These are phyloP conservation scores for Allophyes oxyacanthae DNA, from an alignment of 2,888 invertebrate species.

Conservation along the genomic window DNA sequence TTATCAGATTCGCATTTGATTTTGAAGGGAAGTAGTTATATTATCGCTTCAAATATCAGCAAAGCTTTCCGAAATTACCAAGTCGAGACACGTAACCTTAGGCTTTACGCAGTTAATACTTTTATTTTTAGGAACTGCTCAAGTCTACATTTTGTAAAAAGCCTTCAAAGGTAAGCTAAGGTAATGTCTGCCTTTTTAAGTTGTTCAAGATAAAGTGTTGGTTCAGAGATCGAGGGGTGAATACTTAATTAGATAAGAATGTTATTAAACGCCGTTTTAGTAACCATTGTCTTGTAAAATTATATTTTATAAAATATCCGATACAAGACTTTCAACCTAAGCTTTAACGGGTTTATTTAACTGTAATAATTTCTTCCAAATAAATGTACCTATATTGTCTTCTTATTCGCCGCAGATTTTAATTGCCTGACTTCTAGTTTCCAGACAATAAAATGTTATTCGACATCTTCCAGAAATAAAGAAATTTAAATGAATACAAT, in stretches of 20 bases:
- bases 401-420: too few relatives aligned
- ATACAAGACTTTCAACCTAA: neutral
- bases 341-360: neutral
- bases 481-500: too few relatives aligned
- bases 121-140: constrained; percentile 3
- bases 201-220: constrained; percentile 11
- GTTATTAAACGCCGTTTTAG: neutral
- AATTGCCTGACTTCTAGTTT: too few relatives aligned
- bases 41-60: too few relatives aligned
- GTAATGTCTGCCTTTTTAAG: constrained; percentile 17
- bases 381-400: too few relatives aligned
- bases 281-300: constrained; percentile 2
- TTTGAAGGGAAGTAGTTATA: too few relatives aligned
- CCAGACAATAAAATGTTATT: too few relatives aligned
- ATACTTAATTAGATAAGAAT: constrained; percentile 14
- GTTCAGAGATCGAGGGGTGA: constrained; percentile 8
- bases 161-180: neutral
- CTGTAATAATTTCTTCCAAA: too few relatives aligned
- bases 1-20: too few relatives aligned
- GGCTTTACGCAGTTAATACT: constrained; percentile 18
- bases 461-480: too few relatives aligned
- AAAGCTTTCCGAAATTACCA: neutral
- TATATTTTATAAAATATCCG: neutral
- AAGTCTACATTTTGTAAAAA: constrained; percentile 24
- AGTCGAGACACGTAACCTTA: constrained; percentile 29